Evolutionary conservation across 1,140 invertebrate species (phyloP).

Genomic region (Cydia strobilella): DNA sequence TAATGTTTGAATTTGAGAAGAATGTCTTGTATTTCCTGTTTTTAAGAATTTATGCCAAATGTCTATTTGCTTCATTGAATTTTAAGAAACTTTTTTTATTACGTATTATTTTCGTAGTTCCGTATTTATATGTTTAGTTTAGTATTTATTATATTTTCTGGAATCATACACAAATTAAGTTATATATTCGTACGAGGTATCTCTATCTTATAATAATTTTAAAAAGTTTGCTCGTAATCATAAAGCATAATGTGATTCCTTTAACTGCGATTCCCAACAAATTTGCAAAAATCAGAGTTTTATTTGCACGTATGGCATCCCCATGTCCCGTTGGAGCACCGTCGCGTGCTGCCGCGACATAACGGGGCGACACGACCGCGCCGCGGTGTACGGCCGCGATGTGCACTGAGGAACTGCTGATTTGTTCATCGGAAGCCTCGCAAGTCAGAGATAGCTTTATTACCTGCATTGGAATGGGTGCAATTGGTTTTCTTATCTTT

Average conservation of each 20-base stretch:
- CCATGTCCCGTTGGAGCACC: slow-evolving; percentile 29
- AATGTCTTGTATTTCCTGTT: slow-evolving; percentile 21
- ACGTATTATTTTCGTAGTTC: not conserved
- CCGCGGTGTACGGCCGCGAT: slow-evolving; percentile 32
- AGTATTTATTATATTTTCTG: too few species aligned
- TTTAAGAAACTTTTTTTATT: not conserved
- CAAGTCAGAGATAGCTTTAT: not conserved
- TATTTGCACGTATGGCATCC: slow-evolving; percentile 1
- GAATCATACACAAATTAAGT: too few species aligned
- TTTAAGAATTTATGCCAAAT: not conserved
- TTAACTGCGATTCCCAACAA: not conserved
- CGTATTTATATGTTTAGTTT: too few species aligned
- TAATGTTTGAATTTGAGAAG: slow-evolving; percentile 3
- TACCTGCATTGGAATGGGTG: not conserved
- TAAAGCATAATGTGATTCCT: too few species aligned
- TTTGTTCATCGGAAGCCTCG: not conserved
- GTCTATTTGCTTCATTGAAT: not conserved
- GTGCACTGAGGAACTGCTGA: slow-evolving; percentile 3
- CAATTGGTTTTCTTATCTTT: not conserved
- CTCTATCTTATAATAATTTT: too few species aligned
- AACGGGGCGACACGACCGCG: slow-evolving; percentile 45
- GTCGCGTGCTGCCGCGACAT: slow-evolving; percentile 58
- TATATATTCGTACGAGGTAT: too few species aligned
- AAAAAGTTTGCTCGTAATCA: too few species aligned
- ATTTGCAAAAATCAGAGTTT: not conserved